These are phyloP conservation scores for Dicycla oo DNA, from an alignment of 2,888 invertebrate genomes.

Conservation along the genomic window DNA sequence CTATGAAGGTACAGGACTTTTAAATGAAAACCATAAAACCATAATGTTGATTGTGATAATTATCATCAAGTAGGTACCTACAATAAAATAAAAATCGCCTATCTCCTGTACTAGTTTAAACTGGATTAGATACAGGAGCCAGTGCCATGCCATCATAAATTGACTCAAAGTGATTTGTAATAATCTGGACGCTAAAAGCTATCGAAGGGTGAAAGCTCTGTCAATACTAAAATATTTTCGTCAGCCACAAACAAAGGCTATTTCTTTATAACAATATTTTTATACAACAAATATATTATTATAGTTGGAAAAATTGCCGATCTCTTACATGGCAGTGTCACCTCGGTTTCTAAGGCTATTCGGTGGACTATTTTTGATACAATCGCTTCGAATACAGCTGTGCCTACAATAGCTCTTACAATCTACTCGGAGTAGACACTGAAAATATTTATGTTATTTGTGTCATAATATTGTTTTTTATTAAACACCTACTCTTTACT, in stretches of 20 bases:
- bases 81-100: neutral
- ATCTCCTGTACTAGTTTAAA: neutral
- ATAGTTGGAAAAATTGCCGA: slow-evolving; percentile 1
- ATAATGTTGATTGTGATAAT: neutral
- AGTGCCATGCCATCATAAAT: neutral
- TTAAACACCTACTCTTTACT: neutral
- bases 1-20: neutral
- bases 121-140: neutral
- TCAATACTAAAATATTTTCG: slow-evolving; percentile 11
- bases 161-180: slow-evolving; percentile 9
- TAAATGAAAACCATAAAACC: neutral
- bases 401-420: slow-evolving; percentile 17
- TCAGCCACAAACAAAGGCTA: neutral
- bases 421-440: slow-evolving; percentile 15
- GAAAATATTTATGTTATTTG: slow-evolving; percentile 24
- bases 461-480: neutral
- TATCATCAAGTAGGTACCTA: no score
- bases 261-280: slow-evolving; percentile 13
- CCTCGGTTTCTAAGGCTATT: slow-evolving; percentile 12
- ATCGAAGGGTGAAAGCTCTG: neutral
- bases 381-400: slow-evolving; percentile 11
- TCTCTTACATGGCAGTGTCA: slow-evolving; percentile 34
- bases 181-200: slow-evolving; percentile 23
- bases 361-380: slow-evolving; percentile 40
- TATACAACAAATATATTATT: slow-evolving; percentile 10